phyloP scores from a whole-genome alignment of 2,113 vertebrate species.

The Fulica atra region DNA sequence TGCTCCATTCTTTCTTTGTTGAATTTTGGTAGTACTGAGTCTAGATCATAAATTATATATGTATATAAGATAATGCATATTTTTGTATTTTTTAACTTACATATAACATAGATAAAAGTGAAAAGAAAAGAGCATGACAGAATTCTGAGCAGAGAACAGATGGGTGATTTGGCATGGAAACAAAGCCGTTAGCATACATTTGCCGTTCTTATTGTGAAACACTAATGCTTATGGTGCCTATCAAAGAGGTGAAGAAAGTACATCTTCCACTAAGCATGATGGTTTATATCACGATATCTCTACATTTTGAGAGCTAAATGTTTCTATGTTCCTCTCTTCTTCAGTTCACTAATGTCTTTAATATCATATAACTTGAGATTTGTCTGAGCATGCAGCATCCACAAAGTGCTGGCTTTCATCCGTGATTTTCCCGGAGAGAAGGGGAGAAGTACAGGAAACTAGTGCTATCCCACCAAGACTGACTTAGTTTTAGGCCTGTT shows the following conservation, averaged over 20 bases:
- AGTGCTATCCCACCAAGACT: not conserved
- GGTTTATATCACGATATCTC: not conserved
- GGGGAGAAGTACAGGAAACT: not conserved
- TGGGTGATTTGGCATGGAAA: conserved; percentile 27
- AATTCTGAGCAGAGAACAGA: conserved; percentile 21
- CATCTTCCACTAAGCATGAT: not conserved
- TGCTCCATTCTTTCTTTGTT: not conserved
- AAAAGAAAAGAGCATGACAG: not conserved
- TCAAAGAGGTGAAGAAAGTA: not conserved
- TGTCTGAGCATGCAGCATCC: not conserved
- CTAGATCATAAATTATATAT: not conserved
- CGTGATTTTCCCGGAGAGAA: not conserved
- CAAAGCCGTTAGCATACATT: not conserved
- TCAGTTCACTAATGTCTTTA: not conserved
- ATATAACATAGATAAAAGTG: not conserved
- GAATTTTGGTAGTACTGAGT: not conserved
- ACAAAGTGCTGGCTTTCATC: not conserved
- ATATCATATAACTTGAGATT: not conserved
- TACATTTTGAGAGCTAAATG: not conserved
- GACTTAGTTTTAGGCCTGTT: not conserved
- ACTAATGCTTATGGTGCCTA: not conserved
- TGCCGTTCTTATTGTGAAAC: not conserved
- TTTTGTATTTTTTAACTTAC: not conserved
- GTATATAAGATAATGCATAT: not conserved
- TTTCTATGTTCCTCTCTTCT: not conserved